Base-by-base conservation (phyloP, 2,797 vertebrate genomes). In the Thaleichthys pacificus region DNA sequence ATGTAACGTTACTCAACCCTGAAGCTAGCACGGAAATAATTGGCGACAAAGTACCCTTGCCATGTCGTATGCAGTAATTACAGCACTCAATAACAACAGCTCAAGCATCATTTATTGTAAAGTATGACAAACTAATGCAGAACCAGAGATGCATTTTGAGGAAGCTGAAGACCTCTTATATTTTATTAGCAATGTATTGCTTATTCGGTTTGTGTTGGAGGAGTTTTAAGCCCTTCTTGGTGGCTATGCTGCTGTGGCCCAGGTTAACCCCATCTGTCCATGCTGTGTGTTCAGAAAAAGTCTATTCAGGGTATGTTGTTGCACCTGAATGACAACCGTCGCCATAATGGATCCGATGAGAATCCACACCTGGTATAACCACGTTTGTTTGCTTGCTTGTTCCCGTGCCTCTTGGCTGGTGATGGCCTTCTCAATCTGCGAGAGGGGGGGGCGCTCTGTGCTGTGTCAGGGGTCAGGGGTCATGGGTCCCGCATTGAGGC, bases 301-400 rank as follows among this genome's bases (percentile, higher is more conserved):
- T 91, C 86, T 78, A 82, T 93, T 89, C 93, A 93, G 82, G 91
- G 89, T 84, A 88, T 93, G 89, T 90, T 90, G 86, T 92, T 88
- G 84, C 89, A 92, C 76, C 91, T 92, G 87, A 91, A 91, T 91
- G 87, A 91, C 84, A 92, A 88, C 83, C 88, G 90, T 62, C 84
- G 85, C 73, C 80, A 68, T 84, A 88, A 82, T 82, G 86, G 85
- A 86, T 85, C 77, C 86, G 86, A 91, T 86, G 85, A 87, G 70
- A 93, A 90, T 80, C 90, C 80, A 71, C 90, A 91, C 82, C 80
- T 90, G 91, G 91, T 94, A 93, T 87, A 87, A 84, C 17, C 42
- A n/a, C 17, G 54, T 17, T 35, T 24, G 14, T 8, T 74, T 68
- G 64, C 66, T 73, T 71, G 8, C 28, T 77, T 68, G 57, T 32